Evolutionary conservation across 2,797 vertebrate genomes (phyloP).

Genomic region (Labroides dimidiatus): DNA sequence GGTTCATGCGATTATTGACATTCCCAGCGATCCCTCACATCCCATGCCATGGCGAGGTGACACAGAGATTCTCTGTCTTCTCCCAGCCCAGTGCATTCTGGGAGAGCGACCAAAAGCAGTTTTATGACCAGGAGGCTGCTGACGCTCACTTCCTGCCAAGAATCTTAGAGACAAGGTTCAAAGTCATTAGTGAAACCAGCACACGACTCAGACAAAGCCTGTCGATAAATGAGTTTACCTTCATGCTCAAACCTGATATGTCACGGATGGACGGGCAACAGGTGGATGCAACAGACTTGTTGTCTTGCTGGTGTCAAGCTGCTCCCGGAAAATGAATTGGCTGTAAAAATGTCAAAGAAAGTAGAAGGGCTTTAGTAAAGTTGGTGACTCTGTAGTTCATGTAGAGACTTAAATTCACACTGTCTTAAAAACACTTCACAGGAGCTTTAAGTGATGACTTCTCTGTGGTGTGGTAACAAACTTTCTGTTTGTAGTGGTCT

Average conservation of each 20-base stretch:
- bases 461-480: too few relatives aligned
- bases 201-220: slow-evolving; percentile 12
- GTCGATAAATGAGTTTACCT: neutral
- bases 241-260: neutral
- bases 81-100: slow-evolving; percentile 55
- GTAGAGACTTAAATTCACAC: too few relatives aligned
- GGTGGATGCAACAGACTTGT: slow-evolving; percentile 8
- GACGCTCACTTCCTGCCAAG: slow-evolving; percentile 75
- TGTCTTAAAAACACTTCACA: too few relatives aligned
- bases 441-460: too few relatives aligned
- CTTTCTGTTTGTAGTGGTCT: too few relatives aligned
- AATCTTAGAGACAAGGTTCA: slow-evolving; percentile 64
- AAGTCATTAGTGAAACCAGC: slow-evolving; percentile 52
- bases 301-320: too few relatives aligned
- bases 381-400: too few relatives aligned
- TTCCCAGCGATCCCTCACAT: slow-evolving; percentile 69
- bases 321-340: too few relatives aligned
- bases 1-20: slow-evolving; percentile 62
- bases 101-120: slow-evolving; percentile 72
- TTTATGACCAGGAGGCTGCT: slow-evolving; percentile 67
- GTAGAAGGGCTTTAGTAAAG: too few relatives aligned
- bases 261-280: neutral
- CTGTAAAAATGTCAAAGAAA: too few relatives aligned
- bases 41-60: slow-evolving; percentile 62
- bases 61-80: slow-evolving; percentile 78